phyloP scores from a whole-genome alignment of 2,888 invertebrate species.

The Acrobasis consociella region DNA sequence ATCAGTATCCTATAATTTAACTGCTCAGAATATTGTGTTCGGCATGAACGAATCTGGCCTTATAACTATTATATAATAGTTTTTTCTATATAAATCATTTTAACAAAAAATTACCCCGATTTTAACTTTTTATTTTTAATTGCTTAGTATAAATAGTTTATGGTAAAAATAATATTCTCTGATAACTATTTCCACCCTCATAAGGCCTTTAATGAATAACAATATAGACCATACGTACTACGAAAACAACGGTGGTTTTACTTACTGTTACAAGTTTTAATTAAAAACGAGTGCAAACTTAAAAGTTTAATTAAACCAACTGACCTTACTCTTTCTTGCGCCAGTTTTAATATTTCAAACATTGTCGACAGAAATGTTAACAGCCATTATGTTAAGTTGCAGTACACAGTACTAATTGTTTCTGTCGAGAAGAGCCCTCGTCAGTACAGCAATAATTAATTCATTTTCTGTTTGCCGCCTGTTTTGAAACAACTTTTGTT shows the following conservation, averaged over 20 bases:
- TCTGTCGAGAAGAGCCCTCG: conserved; percentile 34
- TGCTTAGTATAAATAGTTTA: too few relatives aligned
- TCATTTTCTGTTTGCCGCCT: conserved; percentile 25
- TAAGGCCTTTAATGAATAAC: too few relatives aligned
- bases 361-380: conserved; percentile 11
- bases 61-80: too few relatives aligned
- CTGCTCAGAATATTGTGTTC: too few relatives aligned
- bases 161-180: too few relatives aligned
- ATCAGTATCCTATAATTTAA: too few relatives aligned
- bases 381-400: conserved; percentile 27
- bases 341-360: conserved; percentile 18
- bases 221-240: too few relatives aligned
- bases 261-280: neutral
- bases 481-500: neutral
- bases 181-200: too few relatives aligned
- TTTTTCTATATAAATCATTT: too few relatives aligned
- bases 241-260: neutral
- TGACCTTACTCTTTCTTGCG: conserved; percentile 1
- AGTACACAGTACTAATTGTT: conserved; percentile 33
- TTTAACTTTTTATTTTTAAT: too few relatives aligned
- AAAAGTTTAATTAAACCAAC: conserved; percentile 18
- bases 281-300: conserved; percentile 9
- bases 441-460: conserved; percentile 33
- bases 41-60: too few relatives aligned
- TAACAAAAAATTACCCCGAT: too few relatives aligned